Conservation (phyloP, 2,888 invertebrate species). For the Caradrina kadenii region DNA sequence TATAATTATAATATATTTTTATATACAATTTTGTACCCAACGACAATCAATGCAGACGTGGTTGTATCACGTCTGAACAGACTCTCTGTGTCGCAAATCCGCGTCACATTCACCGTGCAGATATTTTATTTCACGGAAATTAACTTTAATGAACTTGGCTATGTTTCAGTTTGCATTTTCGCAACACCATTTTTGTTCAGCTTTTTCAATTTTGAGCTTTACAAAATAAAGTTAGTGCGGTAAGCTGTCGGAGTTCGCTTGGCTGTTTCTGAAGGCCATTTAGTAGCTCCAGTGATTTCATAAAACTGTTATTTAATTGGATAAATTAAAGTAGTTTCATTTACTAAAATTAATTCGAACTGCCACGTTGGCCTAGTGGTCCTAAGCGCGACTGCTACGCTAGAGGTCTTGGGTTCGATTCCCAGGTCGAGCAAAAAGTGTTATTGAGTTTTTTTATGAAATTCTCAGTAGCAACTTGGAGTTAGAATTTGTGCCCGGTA, state of each 20-base stretch:
- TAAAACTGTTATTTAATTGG: slow-evolving; percentile 29
- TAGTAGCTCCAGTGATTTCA: slow-evolving; percentile 31
- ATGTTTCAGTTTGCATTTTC: slow-evolving; percentile 62
- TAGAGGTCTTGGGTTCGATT: too few species aligned
- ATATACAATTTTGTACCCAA: not conserved
- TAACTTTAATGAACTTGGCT: slow-evolving; percentile 65
- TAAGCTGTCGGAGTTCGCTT: slow-evolving; percentile 27
- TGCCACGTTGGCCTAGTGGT: too few species aligned
- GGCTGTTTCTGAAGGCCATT: slow-evolving; percentile 33
- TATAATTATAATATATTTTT: too few species aligned
- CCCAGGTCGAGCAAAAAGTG: too few species aligned
- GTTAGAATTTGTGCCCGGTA: too few species aligned
- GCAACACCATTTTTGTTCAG: slow-evolving; percentile 47
- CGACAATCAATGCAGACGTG: not conserved
- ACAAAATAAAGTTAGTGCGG: slow-evolving; percentile 38
- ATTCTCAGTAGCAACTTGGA: too few species aligned
- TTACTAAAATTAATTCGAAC: not conserved
- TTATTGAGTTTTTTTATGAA: too few species aligned
- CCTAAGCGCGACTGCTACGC: too few species aligned
- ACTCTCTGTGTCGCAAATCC: slow-evolving; percentile 65
- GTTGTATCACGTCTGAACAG: not conserved
- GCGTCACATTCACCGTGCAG: slow-evolving; percentile 51
- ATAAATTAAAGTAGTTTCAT: slow-evolving; percentile 9
- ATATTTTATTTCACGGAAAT: slow-evolving; percentile 62
- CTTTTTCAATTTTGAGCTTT: slow-evolving; percentile 55